Conservation (phyloP, 2,888 invertebrate species). For the Odontocerum albicorne region DNA sequence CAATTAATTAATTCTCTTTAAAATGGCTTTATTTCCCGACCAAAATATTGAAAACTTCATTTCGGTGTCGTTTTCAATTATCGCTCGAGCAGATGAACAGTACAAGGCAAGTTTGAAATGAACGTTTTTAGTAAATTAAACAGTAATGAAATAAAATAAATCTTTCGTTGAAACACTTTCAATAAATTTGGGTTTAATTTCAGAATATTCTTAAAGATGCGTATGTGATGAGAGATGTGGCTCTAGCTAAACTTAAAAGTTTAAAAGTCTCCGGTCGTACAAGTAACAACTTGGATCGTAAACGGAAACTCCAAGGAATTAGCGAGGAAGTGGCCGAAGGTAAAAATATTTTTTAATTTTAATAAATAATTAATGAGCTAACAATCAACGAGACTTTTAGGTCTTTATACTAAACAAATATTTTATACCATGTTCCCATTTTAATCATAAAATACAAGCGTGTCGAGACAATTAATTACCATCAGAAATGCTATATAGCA, state of each 20-base stretch:
- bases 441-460: too few species aligned
- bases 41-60: background rate
- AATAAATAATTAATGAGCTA: too few species aligned
- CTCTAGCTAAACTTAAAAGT: background rate
- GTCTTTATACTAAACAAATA: too few species aligned
- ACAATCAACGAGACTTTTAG: too few species aligned
- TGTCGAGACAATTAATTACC: too few species aligned
- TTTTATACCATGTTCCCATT: too few species aligned
- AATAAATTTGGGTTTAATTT: background rate
- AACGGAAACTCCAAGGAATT: conserved; percentile 12
- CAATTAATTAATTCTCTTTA: background rate
- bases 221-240: background rate
- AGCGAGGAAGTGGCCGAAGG: conserved; percentile 12
- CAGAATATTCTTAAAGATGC: background rate
- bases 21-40: background rate
- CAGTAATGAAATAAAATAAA: too few species aligned
- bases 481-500: too few species aligned
- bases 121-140: background rate
- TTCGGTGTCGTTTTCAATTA: background rate
- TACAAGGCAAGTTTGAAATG: background rate
- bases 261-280: background rate
- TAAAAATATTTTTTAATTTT: background rate
- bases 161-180: too few species aligned
- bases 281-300: background rate
- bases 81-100: background rate